A percentile compares a stretch with the other conserved stretches of the same genome.
phyloP scores from a whole-genome alignment of 2,888 invertebrate species.

The Lycocerus yunnanus region DNA sequence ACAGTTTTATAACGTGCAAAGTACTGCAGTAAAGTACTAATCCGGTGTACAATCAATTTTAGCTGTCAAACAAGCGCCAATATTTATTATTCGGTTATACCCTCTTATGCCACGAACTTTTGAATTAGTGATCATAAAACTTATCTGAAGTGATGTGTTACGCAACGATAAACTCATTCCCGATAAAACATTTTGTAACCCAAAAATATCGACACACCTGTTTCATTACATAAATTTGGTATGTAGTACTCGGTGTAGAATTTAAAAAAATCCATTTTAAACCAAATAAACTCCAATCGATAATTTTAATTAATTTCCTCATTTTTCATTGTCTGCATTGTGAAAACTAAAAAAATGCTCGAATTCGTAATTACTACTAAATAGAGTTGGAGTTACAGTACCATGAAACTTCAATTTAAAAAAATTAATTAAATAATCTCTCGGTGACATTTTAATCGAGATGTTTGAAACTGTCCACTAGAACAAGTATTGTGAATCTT shows the following conservation, averaged over 20 bases:
- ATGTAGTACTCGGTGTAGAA: not conserved
- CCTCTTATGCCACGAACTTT: not conserved
- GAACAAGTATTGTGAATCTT: not conserved
- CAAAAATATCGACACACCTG: not conserved
- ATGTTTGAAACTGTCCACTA: not conserved
- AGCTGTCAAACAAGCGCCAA: conserved; percentile 5
- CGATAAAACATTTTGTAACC: not conserved
- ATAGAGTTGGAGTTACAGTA: not conserved
- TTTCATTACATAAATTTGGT: not conserved
- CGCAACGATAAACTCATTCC: not conserved
- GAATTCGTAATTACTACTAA: not conserved
- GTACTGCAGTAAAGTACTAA: not conserved
- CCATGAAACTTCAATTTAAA: not conserved
- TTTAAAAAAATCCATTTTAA: not conserved
- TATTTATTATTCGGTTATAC: conserved; percentile 6
- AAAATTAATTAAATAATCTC: not conserved
- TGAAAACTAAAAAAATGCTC: not conserved
- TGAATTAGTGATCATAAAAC: not conserved
- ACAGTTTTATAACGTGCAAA: conserved; percentile 12
- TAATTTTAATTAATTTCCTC: not conserved
- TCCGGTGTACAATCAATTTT: conserved; percentile 6
- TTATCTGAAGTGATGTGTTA: not conserved
- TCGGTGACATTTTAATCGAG: not conserved
- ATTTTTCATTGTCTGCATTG: not conserved
- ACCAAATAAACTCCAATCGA: not conserved